These are phyloP conservation scores for Drosophila limbata DNA, from an alignment of 2,888 invertebrate genomes.

Conservation along the genomic window DNA sequence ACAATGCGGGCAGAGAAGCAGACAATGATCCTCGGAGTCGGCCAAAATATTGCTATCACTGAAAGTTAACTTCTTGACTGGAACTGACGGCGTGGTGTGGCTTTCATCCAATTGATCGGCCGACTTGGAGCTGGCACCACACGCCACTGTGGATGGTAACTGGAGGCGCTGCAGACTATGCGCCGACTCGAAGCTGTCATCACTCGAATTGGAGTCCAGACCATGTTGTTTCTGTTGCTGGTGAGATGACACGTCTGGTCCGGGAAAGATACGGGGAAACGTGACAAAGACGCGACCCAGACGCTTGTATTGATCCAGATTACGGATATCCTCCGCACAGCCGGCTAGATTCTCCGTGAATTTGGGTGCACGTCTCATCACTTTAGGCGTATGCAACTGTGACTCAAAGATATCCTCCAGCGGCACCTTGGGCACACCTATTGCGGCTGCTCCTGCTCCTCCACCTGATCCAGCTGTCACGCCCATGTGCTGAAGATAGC, in stretches of 20 bases:
- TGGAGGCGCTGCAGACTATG: slow-evolving; percentile 74
- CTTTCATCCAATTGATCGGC: slow-evolving; percentile 87
- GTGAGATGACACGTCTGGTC: slow-evolving; percentile 75
- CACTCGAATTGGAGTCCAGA: slow-evolving; percentile 86
- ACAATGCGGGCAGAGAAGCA: slow-evolving; percentile 81
- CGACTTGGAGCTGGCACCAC: slow-evolving; percentile 85
- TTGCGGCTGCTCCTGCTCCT: slow-evolving; percentile 33
- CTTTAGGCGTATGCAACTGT: slow-evolving; percentile 86
- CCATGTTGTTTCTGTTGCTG: slow-evolving; percentile 83
- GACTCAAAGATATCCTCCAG: slow-evolving; percentile 85
- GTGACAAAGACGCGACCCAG: slow-evolving; percentile 86
- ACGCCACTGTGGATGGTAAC: slow-evolving; percentile 40
- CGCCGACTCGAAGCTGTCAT: slow-evolving; percentile 82
- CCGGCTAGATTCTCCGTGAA: slow-evolving; percentile 88
- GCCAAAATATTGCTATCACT: slow-evolving; percentile 84
- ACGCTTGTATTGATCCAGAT: slow-evolving; percentile 87
- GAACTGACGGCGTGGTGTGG: slow-evolving; percentile 45
- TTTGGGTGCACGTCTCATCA: slow-evolving; percentile 89
- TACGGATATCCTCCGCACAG: slow-evolving; percentile 89
- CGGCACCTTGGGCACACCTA: slow-evolving; percentile 71
- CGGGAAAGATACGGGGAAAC: slow-evolving; percentile 82
- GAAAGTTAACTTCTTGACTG: slow-evolving; percentile 83
- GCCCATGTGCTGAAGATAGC: slow-evolving; percentile 82
- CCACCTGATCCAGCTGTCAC: slow-evolving; percentile 41
- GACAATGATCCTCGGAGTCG: slow-evolving; percentile 73